Conservation (phyloP, 2,888 invertebrate species). For the Agonopterix arenella region DNA sequence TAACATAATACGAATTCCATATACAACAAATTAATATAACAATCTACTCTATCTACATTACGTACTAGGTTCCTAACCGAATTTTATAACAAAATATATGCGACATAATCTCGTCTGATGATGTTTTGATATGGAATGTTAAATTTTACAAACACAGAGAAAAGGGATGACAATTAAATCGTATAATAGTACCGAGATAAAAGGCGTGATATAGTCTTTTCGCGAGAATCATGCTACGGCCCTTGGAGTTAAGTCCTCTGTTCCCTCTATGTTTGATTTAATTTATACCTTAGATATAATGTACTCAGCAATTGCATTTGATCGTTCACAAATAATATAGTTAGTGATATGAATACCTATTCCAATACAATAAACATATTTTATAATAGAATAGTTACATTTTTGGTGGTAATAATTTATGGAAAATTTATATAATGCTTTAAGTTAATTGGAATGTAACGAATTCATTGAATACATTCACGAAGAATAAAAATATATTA, state of each 20-base stretch:
- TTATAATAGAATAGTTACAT: slow-evolving; percentile 1
- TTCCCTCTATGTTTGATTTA: too few relatives aligned
- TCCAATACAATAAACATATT: not conserved
- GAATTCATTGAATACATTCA: slow-evolving; percentile 1
- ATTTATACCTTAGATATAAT: not conserved
- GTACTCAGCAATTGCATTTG: not conserved
- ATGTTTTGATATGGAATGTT: too few relatives aligned
- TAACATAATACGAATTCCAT: slow-evolving; percentile 67
- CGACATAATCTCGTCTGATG: not conserved
- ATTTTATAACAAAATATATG: not conserved
- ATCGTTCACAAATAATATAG: not conserved
- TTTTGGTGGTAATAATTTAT: slow-evolving; percentile 9
- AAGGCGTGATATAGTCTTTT: too few relatives aligned
- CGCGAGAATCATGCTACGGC: too few relatives aligned
- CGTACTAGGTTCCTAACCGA: not conserved
- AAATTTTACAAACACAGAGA: too few relatives aligned
- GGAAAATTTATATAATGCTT: not conserved
- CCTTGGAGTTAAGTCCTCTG: too few relatives aligned
- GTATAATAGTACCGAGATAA: too few relatives aligned
- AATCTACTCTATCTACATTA: slow-evolving; percentile 15
- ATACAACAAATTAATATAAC: slow-evolving; percentile 20
- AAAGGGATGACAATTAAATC: too few relatives aligned
- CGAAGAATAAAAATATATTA: not conserved
- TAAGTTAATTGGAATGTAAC: slow-evolving; percentile 5
- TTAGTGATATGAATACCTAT: not conserved